A percentile compares a stretch with the other conserved stretches of the same genome.
Evolutionary conservation across 2,888 invertebrate genomes (phyloP).

Genomic region (Eueremaeus valkanovi): DNA sequence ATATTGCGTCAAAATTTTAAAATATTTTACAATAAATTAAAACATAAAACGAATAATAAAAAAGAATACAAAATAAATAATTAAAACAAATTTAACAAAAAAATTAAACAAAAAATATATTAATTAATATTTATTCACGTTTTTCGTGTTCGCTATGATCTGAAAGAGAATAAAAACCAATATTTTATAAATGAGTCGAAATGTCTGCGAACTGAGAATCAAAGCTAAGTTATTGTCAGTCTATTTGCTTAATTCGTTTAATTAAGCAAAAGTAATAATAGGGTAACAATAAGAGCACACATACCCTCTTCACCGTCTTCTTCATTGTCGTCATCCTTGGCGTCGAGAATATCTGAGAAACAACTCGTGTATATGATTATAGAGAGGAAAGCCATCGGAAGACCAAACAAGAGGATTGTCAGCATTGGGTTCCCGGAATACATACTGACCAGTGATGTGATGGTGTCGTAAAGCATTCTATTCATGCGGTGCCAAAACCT

Average conservation of each 20-base stretch:
- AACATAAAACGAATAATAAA: neutral
- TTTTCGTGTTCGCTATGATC: constrained; percentile 1
- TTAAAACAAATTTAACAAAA: neutral
- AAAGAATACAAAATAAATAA: constrained; percentile 7
- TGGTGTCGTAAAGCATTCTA: constrained; percentile 55
- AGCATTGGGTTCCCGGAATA: constrained; percentile 86
- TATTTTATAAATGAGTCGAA: neutral
- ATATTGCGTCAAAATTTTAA: neutral
- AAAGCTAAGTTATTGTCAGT: neutral
- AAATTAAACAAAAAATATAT: neutral
- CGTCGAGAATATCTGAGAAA: constrained; percentile 91
- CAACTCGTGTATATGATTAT: constrained; percentile 93
- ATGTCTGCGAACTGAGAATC: neutral
- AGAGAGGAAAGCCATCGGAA: constrained; percentile 86
- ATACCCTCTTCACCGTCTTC: constrained; percentile 44
- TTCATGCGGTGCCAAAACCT: constrained; percentile 70
- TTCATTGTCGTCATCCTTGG: constrained; percentile 78
- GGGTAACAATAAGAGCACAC: neutral
- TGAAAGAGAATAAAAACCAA: neutral
- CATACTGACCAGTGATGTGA: constrained; percentile 60
- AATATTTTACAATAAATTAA: neutral
- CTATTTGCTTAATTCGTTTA: too few species aligned
- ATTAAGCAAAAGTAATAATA: too few species aligned
- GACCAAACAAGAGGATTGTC: constrained; percentile 85
- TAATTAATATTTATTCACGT: constrained; percentile 4